phyloP scores from a whole-genome alignment of 2,888 invertebrate species.

The Eueremaeus valkanovi region DNA sequence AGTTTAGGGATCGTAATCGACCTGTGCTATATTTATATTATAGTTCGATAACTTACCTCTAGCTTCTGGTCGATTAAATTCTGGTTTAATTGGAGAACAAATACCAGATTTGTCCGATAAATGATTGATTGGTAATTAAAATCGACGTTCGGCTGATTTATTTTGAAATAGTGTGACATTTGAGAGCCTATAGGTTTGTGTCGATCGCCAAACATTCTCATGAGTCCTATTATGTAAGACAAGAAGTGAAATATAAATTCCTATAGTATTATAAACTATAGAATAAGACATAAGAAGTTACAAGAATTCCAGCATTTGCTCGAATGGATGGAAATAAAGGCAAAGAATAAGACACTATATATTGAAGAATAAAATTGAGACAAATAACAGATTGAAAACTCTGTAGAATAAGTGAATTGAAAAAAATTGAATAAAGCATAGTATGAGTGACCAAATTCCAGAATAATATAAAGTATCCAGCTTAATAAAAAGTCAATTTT shows the following conservation, averaged over 20 bases:
- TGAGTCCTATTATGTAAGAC: slow-evolving; percentile 37
- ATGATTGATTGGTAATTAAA: slow-evolving; percentile 37
- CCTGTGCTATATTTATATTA: neutral
- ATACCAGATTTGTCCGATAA: slow-evolving; percentile 40
- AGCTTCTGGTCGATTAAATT: slow-evolving; percentile 14
- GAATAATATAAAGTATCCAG: no score
- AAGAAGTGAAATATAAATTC: neutral
- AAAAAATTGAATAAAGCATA: neutral
- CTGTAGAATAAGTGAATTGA: neutral
- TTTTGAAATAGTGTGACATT: slow-evolving; percentile 40
- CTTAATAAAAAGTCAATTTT: no score
- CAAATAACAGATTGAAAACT: neutral
- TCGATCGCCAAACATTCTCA: slow-evolving; percentile 38
- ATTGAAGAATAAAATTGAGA: neutral
- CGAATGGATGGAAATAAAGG: neutral
- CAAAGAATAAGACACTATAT: neutral
- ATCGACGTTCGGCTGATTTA: slow-evolving; percentile 39
- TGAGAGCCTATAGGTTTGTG: slow-evolving; percentile 36
- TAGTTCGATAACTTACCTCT: neutral
- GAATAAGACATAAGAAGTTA: neutral
- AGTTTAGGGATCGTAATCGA: neutral
- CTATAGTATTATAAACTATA: neutral
- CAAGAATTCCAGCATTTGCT: neutral
- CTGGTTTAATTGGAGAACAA: slow-evolving; percentile 32
- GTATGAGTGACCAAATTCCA: no score